Base-by-base conservation (phyloP, 2,888 invertebrate genomes). In the Drosophila villosipedis region DNA sequence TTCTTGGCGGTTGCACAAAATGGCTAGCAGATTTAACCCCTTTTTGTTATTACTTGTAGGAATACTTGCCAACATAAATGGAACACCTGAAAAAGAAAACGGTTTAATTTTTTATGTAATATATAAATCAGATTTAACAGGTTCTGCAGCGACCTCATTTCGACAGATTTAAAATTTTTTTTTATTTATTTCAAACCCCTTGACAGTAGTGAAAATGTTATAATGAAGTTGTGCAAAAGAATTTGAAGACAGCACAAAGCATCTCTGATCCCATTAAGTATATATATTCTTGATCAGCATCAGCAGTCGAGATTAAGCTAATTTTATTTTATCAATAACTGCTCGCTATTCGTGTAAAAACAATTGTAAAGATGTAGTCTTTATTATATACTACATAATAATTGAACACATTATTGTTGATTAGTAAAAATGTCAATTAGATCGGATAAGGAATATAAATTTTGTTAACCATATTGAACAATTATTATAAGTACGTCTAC, bases 1-100 rank as follows among this genome's bases (percentile, higher is more conserved):
- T 79, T 79, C 53, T 68, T 67, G 10, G 1, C 47, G 19, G 35
- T 70, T 74, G 63, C 57, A 57, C 49, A 78, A 64, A 73, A 30
- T 53, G 14, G 61, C 7, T n/a, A 60, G 57, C 54, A 54, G n/a
- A 50, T 28, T 50, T 33, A 37, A 25, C 35, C 4, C 57, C 9
- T 35, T 43, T 30, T 61, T 49, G 47, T 61, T 50, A 25, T 54
- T 39, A 66, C 41, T 54, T 52, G 47, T 60, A 35, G 25, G 16
- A 49, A 33, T 54, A 50, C 37, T 22, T 47, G 10, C 25, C 39
- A 12, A 57, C 33, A 9, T 57, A 73, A 67, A 31, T 61, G 47
- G 39, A 63, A 55, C 25, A 49, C 30, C 53, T 47, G 47, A 25
- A 7, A 47, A 25, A 16, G 1, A 16, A 43, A 47, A 25, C 22